phyloP scores from a whole-genome alignment of 2,797 vertebrate species.

The Molothrus aeneus region DNA sequence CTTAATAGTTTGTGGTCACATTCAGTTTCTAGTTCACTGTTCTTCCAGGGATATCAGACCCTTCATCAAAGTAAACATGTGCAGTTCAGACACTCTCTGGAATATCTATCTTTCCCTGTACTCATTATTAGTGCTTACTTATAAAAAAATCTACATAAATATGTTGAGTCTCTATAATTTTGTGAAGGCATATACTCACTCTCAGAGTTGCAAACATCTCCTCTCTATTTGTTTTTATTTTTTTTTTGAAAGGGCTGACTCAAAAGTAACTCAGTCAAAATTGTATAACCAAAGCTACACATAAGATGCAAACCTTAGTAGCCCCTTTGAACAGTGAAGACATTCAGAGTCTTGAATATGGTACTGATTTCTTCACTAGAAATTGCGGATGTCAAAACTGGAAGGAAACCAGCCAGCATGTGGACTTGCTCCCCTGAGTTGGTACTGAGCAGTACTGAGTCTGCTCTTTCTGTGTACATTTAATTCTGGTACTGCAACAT shows the following conservation, averaged over 20 bases:
- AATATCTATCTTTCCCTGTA: neutral
- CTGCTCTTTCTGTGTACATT: neutral
- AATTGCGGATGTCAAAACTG: neutral
- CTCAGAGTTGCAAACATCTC: neutral
- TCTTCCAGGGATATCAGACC: neutral
- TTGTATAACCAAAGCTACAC: neutral
- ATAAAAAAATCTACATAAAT: neutral
- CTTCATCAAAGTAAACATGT: neutral
- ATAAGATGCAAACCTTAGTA: neutral
- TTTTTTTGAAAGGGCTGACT: neutral
- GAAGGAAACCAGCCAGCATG: neutral
- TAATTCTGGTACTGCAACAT: neutral
- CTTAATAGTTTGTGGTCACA: neutral
- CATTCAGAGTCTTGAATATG: neutral
- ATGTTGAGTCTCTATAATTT: neutral
- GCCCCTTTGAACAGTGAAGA: neutral
- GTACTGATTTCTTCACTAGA: neutral
- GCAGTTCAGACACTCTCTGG: neutral
- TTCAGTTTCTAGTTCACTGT: neutral
- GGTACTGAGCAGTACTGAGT: neutral
- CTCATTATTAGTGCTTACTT: neutral
- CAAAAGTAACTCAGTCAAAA: neutral
- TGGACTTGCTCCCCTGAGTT: neutral
- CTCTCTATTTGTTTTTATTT: neutral
- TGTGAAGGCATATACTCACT: neutral